Evolutionary conservation across 2,888 invertebrate species (phyloP), one percentile per base, ranked within the genome.

Genomic region (Caradrina kadenii): DNA sequence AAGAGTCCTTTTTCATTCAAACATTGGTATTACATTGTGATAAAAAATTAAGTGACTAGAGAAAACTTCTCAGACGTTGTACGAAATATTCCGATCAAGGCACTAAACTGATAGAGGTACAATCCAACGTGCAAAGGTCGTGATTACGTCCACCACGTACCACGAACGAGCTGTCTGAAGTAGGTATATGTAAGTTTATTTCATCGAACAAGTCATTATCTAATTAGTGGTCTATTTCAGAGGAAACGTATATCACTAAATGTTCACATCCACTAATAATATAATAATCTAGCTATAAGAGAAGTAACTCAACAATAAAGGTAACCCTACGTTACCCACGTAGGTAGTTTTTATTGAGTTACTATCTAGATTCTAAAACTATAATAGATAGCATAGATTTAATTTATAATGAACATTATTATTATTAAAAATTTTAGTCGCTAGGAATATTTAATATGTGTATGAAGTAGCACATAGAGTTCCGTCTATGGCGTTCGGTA

Each of bases 401-500:
- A 71, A 53, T 73, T 66, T 60, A 39, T 45, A 31, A 42, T 48
- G 54, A 58, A 39, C 1, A 65, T 63, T 52, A 72, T 61, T 35
- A 60, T 59, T 19, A 74, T 48, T 60, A 55, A 56, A 62, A 69
- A 66, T 60, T 71, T 42, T 79, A 62, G 61, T 69, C 74, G 42
- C n/a, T 80, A 78, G 66, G 58, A 62, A 81, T 73, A 74, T 62
- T 60, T 60, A 61, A 49, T 63, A 63, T 71, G 62, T 73, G 65
- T 80, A 80, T 77, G 68, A 73, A 62, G 64, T 77, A 84, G 82
- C 70, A 75, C 69, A 72, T 82, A 85, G 73, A 63, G 53, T 69
- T 70, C 78, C 72, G 71, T 85, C 78, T 81, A 80, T 52, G 73
- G 80, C 76, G 68, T 78, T 78, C 76, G 74, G 60, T 79, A 80